phyloP scores from a whole-genome alignment of 2,113 vertebrate species.

The Motacilla alba region DNA sequence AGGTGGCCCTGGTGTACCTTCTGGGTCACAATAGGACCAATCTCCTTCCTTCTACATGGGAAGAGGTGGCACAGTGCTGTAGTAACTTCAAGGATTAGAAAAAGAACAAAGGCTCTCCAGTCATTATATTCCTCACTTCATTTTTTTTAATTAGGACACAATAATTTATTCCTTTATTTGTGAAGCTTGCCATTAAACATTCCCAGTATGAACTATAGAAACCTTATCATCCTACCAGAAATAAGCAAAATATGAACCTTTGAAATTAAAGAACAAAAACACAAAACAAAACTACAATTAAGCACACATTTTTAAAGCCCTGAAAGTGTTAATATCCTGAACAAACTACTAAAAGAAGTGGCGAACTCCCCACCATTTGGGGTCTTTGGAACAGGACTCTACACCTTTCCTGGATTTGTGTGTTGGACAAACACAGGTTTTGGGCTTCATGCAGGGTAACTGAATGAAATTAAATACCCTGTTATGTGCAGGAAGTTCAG shows the following conservation, averaged over 20 bases:
- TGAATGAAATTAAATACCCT: constrained; percentile 7
- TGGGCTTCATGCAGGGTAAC: background rate
- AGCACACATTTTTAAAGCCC: background rate
- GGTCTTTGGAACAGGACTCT: background rate
- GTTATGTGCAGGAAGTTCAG: background rate
- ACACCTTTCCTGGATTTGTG: background rate
- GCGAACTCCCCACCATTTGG: background rate
- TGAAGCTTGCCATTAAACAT: background rate
- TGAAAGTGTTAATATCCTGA: background rate
- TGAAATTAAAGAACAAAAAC: background rate
- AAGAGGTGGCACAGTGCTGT: background rate
- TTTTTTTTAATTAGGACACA: background rate
- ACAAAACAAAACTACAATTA: background rate
- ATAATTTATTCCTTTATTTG: background rate
- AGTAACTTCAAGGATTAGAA: background rate
- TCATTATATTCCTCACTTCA: background rate
- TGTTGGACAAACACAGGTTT: background rate
- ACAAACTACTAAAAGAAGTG: background rate
- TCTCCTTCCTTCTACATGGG: background rate
- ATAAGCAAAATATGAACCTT: background rate
- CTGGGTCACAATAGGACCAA: background rate
- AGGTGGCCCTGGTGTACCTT: background rate
- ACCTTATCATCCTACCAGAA: background rate
- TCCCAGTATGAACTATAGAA: background rate
- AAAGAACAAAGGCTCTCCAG: background rate